These are phyloP conservation scores for Drepana falcataria DNA, from an alignment of 2,888 invertebrate genomes.

Conservation along the genomic window DNA sequence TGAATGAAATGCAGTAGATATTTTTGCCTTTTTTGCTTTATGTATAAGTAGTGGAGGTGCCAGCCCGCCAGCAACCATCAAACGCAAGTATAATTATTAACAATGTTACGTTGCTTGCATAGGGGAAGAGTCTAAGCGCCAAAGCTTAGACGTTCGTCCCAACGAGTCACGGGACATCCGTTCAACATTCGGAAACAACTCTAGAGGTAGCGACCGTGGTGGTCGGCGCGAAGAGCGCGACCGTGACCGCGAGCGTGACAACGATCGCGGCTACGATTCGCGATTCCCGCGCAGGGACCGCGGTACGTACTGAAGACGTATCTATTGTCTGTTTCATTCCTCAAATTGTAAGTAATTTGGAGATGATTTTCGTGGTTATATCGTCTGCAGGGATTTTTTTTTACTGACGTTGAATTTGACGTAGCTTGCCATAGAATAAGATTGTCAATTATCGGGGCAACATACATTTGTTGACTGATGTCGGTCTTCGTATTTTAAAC, in stretches of 20 bases:
- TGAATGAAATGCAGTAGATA: too few relatives aligned
- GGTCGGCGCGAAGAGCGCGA: slow-evolving; percentile 77
- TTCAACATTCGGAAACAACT: slow-evolving; percentile 70
- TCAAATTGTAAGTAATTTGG: not conserved
- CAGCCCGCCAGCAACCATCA: not conserved
- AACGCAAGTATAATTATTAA: slow-evolving; percentile 7
- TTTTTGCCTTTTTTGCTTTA: too few relatives aligned
- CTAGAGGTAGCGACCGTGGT: slow-evolving; percentile 71
- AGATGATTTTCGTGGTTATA: not conserved
- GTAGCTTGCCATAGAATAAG: too few relatives aligned
- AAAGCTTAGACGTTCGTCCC: slow-evolving; percentile 70
- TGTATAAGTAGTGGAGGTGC: too few relatives aligned
- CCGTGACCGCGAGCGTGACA: slow-evolving; percentile 77
- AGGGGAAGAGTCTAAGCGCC: slow-evolving; percentile 75
- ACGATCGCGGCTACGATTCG: slow-evolving; percentile 79
- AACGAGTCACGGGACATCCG: slow-evolving; percentile 63
- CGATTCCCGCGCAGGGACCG: slow-evolving; percentile 74
- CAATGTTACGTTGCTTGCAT: slow-evolving; percentile 20
- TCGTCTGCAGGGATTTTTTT: not conserved
- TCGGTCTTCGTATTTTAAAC: not conserved
- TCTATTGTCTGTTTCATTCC: not conserved
- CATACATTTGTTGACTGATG: too few relatives aligned
- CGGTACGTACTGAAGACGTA: slow-evolving; percentile 39
- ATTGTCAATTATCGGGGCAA: too few relatives aligned
- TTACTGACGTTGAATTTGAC: too few relatives aligned